Evolutionary conservation across 1,140 invertebrate species (phyloP), one percentile per base, ranked within the genome.

Genomic region (Brachionus angularis): DNA sequence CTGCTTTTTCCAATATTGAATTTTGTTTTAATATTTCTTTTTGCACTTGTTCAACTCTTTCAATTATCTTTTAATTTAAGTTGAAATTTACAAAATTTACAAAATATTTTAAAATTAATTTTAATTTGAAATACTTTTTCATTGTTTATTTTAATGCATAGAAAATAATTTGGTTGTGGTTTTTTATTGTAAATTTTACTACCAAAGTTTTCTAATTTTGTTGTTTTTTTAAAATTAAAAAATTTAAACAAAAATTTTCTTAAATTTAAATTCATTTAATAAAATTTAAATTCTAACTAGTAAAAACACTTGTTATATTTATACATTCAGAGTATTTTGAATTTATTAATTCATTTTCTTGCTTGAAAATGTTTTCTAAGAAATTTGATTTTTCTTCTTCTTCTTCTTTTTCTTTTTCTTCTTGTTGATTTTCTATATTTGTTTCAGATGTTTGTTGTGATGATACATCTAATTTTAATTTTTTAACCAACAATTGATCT

Each of bases 81-180:
- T n/a, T 7, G 29, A 33, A 47, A 47, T 31, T 47, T 23, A 3
- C 18, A 47, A 27, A 21, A 42, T 42, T 16, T 42, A 42, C 18
- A 47, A 23, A 67, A 67, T 8, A 36, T 16, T 36, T 34, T 61
- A 12, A 44, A 64, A 25, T n/a, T n/a, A n/a, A n/a, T n/a, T n/a
- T n/a, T n/a, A n/a, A n/a, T n/a, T n/a, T n/a, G n/a, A 23, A 2
- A 7, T 29, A 67, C 62, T 36, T 67, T 67, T 4, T 23, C 5
- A 67, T 67, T 50, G 18, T 67, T 50, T n/a, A 67, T 25, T 67
- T 50, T 46, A 5, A 67, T 47, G 29, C 62, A 67, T n/a, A 67
- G 47, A 67, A 67, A 67, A 47, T 49, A 67, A 67, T 67, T 67
- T 47, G 62, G 42, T 46, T 50, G 29, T 16, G 23, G 10, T 36